Evolutionary conservation across 2,113 vertebrate species (phyloP).

Genomic region (Oreotragus oreotragus): DNA sequence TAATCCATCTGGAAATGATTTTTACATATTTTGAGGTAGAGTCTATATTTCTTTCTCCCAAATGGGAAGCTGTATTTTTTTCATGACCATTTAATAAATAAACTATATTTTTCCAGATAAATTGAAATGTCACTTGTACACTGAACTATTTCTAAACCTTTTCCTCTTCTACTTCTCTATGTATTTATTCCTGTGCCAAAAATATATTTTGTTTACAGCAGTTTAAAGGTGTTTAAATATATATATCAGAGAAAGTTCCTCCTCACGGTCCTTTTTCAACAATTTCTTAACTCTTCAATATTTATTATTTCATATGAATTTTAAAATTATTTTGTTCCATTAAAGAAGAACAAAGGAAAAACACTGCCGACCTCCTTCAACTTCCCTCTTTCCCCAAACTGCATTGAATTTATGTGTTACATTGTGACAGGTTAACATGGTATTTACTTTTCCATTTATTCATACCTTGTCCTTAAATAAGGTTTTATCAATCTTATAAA

Average conservation of each 20-base stretch:
- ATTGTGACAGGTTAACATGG: background rate
- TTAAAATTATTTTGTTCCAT: background rate
- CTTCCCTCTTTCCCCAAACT: background rate
- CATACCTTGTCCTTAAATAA: background rate
- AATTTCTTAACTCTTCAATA: background rate
- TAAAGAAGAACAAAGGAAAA: background rate
- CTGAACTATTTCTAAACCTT: background rate
- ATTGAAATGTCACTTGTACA: background rate
- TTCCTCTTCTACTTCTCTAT: background rate
- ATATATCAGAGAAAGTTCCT: background rate
- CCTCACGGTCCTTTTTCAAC: background rate
- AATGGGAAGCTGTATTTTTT: background rate
- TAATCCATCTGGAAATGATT: background rate
- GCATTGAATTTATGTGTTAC: background rate
- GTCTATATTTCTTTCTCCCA: background rate
- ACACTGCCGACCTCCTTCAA: background rate
- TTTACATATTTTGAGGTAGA: background rate
- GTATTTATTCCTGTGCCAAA: background rate
- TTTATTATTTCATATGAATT: background rate
- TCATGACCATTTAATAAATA: background rate
- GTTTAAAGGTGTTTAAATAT: background rate
- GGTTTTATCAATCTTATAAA: background rate
- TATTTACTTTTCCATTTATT: background rate
- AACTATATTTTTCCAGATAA: background rate
- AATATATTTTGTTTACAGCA: background rate